phyloP scores from a whole-genome alignment of 53 echinoderm and acorn worm genomes.

The Echinometra lucunter region DNA sequence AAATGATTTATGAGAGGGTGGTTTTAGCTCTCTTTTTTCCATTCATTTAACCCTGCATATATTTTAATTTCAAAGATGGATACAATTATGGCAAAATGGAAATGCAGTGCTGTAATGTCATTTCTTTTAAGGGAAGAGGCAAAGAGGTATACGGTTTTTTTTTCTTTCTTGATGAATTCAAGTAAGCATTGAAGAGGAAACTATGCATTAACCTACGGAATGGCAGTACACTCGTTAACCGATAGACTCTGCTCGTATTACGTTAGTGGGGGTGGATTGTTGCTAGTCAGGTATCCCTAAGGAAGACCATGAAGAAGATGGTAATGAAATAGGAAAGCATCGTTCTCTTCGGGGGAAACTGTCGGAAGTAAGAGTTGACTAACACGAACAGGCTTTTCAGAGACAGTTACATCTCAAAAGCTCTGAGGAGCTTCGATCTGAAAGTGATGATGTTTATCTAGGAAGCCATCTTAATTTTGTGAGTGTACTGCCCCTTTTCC shows the following conservation, averaged over 20 bases:
- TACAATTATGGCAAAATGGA: not conserved
- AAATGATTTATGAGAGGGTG: constrained; percentile 15
- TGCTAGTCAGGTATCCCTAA: not conserved
- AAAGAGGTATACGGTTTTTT: not conserved
- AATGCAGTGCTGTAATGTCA: not conserved
- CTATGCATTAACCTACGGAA: constrained; percentile 12
- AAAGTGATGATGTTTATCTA: constrained; percentile 5
- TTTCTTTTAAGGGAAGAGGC: not conserved
- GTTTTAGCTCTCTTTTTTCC: not conserved
- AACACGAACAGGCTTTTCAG: constrained; percentile 50
- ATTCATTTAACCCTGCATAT: not conserved
- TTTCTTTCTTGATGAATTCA: not conserved
- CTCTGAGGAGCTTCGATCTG: not conserved
- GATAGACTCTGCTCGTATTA: constrained; percentile 26
- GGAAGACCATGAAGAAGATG: not conserved
- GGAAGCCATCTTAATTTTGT: constrained; percentile 40
- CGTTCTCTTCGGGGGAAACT: not conserved
- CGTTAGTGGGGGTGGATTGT: constrained; percentile 3
- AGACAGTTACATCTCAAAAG: not conserved
- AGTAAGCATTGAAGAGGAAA: constrained; percentile 7
- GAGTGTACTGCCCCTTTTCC: constrained; percentile 49
- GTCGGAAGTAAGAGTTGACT: constrained; percentile 61
- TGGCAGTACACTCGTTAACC: constrained; percentile 16
- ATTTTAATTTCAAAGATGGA: not conserved
- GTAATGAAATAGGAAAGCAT: constrained; percentile 49